Evolutionary conservation across 2,113 vertebrate genomes (phyloP).

Genomic region (Okapia johnstoni): DNA sequence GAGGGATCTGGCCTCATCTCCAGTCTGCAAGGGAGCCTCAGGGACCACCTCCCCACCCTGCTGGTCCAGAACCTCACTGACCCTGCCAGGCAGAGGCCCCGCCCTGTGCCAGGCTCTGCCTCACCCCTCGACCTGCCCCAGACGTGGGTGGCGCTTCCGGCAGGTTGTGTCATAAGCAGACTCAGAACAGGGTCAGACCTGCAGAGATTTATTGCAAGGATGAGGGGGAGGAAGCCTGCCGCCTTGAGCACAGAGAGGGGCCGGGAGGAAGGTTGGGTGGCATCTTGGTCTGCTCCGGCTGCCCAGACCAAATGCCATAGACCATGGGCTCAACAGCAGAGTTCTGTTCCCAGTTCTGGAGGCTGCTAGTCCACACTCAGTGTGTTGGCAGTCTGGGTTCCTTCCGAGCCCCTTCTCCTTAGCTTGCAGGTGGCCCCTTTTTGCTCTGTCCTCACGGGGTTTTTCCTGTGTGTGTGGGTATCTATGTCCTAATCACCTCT

Average conservation of each 20-base stretch:
- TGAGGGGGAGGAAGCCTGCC: background rate
- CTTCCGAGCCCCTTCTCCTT: background rate
- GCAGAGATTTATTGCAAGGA: background rate
- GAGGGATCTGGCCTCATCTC: background rate
- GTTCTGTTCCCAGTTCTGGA: background rate
- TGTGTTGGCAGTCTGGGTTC: background rate
- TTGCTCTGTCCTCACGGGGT: background rate
- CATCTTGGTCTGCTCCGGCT: background rate
- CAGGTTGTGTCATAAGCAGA: background rate
- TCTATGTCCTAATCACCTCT: background rate
- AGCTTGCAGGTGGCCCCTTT: background rate
- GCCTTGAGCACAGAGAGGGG: fast-evolving
- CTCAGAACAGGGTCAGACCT: background rate
- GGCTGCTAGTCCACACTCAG: background rate
- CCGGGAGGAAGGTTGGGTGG: background rate
- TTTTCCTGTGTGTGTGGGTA: background rate
- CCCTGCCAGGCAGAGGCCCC: background rate
- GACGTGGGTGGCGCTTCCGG: no score
- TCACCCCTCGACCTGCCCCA: background rate
- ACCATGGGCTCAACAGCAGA: background rate
- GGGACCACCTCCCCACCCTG: background rate
- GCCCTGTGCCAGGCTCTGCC: background rate
- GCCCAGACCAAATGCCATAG: background rate
- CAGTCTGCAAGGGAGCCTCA: background rate
- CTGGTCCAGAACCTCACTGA: background rate